Evolutionary conservation across 1,140 invertebrate genomes (phyloP).

Genomic region (Caerostris darwini): DNA sequence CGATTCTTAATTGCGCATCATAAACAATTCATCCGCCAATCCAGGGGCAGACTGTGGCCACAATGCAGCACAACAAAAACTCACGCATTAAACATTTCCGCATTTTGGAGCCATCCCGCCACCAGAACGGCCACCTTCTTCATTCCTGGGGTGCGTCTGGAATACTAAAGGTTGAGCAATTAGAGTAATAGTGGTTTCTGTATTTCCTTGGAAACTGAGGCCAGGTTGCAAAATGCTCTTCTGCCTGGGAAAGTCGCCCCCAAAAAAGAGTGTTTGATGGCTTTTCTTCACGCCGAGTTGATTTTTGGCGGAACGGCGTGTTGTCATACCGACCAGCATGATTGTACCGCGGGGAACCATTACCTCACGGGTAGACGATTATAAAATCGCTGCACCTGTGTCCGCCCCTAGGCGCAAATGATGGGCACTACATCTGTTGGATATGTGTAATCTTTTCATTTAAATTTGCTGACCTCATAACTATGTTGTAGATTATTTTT

Average conservation of each 20-base stretch:
- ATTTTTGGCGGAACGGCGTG: slow-evolving; percentile 53
- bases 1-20: neutral
- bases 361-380: neutral
- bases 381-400: slow-evolving; percentile 21
- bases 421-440: neutral
- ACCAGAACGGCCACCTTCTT: neutral
- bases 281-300: slow-evolving; percentile 38
- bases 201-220: slow-evolving; percentile 56
- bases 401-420: neutral
- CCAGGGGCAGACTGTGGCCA: neutral
- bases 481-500: neutral
- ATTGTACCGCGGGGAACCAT: neutral
- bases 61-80: neutral
- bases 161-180: slow-evolving; percentile 31
- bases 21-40: neutral
- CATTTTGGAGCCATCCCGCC: neutral
- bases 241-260: neutral
- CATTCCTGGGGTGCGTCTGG: neutral
- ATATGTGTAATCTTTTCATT: neutral
- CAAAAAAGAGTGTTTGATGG: slow-evolving; percentile 7
- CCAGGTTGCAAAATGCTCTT: neutral
- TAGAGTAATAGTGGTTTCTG: slow-evolving; percentile 35
- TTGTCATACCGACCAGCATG: slow-evolving; percentile 28
- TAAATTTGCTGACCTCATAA: neutral
- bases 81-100: neutral